phyloP scores from a whole-genome alignment of 2,888 invertebrate genomes.

The Imbricaverruca yamaguchii region DNA sequence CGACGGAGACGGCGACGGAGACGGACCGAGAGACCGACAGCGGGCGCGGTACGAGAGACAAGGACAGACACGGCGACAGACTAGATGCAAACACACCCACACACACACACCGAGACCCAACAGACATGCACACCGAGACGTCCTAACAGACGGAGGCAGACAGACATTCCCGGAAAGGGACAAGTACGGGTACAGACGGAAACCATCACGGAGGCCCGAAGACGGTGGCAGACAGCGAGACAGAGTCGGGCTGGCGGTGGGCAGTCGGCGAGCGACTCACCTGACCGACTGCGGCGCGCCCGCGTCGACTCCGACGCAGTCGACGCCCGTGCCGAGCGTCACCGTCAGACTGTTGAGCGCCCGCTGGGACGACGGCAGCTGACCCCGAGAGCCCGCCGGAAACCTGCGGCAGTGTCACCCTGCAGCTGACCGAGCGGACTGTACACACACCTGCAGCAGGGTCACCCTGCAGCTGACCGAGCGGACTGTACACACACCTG shows the following conservation, averaged over 20 bases:
- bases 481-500: no score
- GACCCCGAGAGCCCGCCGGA: background rate
- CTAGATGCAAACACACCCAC: background rate
- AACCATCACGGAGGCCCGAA: background rate
- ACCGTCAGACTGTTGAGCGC: conserved; percentile 16
- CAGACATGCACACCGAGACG: no score
- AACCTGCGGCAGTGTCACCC: background rate
- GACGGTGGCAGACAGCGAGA: no score
- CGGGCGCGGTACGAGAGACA: no score
- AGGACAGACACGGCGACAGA: background rate
- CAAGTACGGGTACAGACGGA: background rate
- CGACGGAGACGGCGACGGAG: no score
- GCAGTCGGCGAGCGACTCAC: background rate
- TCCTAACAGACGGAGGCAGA: no score
- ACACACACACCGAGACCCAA: background rate
- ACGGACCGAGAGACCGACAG: no score
- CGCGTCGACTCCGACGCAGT: background rate
- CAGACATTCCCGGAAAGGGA: background rate
- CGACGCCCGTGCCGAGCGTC: background rate
- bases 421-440: no score
- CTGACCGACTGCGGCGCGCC: background rate
- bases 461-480: no score
- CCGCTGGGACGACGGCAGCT: conserved; percentile 12
- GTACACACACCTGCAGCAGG: no score
- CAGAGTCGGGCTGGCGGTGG: no score